Conservation (phyloP, 2,797 vertebrate genomes). For the Coccyzus lansbergi region DNA sequence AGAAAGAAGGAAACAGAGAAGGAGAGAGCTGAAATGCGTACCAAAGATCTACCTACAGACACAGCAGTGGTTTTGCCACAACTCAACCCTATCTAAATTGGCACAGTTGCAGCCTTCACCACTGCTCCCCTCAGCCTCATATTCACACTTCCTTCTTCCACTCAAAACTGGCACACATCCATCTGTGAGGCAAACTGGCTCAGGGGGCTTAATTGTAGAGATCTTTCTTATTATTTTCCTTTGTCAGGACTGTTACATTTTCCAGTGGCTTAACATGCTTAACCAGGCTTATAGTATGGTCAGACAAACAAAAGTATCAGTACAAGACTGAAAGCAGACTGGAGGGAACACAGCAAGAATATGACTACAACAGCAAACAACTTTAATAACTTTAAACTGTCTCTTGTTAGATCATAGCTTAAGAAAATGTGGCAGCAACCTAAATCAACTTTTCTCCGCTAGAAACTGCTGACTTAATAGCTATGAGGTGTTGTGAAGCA, state of each 20-base stretch:
- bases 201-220: not conserved
- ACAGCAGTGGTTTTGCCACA: not conserved
- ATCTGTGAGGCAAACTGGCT: not conserved
- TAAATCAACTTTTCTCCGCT: not conserved
- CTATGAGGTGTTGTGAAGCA: not conserved
- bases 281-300: not conserved
- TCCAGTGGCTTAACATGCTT: not conserved
- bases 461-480: not conserved
- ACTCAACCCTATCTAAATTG: not conserved
- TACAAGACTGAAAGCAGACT: not conserved
- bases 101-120: not conserved
- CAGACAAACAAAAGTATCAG: not conserved
- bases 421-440: not conserved
- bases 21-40: not conserved
- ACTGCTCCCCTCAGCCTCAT: not conserved
- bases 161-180: not conserved
- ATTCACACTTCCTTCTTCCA: not conserved
- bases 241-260: not conserved
- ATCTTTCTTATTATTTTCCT: not conserved
- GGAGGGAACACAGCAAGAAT: not conserved
- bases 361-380: not conserved
- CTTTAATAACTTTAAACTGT: not conserved
- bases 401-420: not conserved
- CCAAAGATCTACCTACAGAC: not conserved
- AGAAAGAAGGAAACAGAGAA: not conserved